Evolutionary conservation across 2,113 vertebrate species (phyloP), one percentile per base, ranked within the genome.

Genomic region (Nothoprocta pentlandii): DNA sequence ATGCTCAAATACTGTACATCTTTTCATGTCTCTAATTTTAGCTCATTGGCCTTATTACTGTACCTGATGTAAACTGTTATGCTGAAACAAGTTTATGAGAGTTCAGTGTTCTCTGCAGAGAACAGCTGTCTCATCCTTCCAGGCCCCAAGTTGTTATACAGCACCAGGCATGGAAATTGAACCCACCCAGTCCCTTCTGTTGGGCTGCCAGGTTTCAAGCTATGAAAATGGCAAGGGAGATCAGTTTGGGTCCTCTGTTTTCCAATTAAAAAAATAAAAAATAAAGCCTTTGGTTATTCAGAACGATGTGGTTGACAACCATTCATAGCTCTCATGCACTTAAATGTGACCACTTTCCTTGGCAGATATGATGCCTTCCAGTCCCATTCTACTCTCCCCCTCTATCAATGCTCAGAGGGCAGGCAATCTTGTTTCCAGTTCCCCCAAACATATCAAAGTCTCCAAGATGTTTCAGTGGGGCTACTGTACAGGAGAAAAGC

Each of bases 21-120:
- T 76, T 78, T 86, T 54, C 81, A 34, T 80, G 58, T 49, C 66
- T 66, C 92, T 94, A 84, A 75, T 75, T 94, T 56, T 95, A 80
- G 56, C 54, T 89, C 71, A 59, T 59, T 69, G 36, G 3, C 30
- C 74, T 79, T 32, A 47, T 84, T 80, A 75, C 68, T 91, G 85
- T 47, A 66, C 46, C 21, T 77, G 54, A 42, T 80, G 54, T 70
- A 89, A 80, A 92, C 53, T 79, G 63, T 56, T 71, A 44, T 41
- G 28, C 51, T 2, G 6, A 67, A 85, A 62, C 36, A 85, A 58
- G 58, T 85, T 93, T 79, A 56, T 9, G 30, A 0, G 3, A 76
- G 69, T 54, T 87, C 69, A 79, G n/a, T 3, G 20, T 1, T 1
- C 51, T 73, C 80, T 82, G 16, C 5, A 12, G 30, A 78, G 49